A percentile compares a stretch with the other conserved stretches of the same genome.
These are phyloP conservation scores for Myotis davidii DNA, from an alignment of 2,113 vertebrate species.

Conservation along the genomic window DNA sequence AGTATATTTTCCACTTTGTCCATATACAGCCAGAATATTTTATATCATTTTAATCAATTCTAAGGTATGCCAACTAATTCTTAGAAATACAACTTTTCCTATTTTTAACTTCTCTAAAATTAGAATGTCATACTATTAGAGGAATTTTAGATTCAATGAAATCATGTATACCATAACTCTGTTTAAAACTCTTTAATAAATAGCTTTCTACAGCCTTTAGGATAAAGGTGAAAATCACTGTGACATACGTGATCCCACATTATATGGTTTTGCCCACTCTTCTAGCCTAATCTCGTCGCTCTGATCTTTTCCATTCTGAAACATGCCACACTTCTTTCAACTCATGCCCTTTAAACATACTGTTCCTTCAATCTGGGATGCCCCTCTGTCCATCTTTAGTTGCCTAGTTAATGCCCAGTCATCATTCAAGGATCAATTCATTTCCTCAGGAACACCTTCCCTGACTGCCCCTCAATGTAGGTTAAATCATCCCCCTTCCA, in stretches of 20 bases:
- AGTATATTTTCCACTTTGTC: not conserved
- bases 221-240: not conserved
- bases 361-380: not conserved
- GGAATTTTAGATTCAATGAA: not conserved
- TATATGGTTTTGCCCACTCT: not conserved
- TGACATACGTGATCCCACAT: not conserved
- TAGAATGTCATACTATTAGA: not conserved
- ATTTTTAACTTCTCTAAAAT: slow-evolving; percentile 27
- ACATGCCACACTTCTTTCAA: not conserved
- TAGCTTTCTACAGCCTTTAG: slow-evolving; percentile 28
- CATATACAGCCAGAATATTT: slow-evolving; percentile 7
- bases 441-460: not conserved
- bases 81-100: not conserved
- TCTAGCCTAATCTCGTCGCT: not conserved
- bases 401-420: not conserved
- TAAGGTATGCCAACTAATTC: not conserved
- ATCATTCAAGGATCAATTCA: not conserved
- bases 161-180: not conserved
- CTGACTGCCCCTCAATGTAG: not conserved
- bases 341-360: not conserved
- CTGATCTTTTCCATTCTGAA: not conserved
- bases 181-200: slow-evolving; percentile 6
- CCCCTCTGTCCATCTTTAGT: not conserved
- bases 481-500: not conserved
- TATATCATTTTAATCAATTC: slow-evolving; percentile 5